Evolutionary conservation across 2,888 invertebrate genomes (phyloP).

Genomic region (Lasioglossum calceatum): DNA sequence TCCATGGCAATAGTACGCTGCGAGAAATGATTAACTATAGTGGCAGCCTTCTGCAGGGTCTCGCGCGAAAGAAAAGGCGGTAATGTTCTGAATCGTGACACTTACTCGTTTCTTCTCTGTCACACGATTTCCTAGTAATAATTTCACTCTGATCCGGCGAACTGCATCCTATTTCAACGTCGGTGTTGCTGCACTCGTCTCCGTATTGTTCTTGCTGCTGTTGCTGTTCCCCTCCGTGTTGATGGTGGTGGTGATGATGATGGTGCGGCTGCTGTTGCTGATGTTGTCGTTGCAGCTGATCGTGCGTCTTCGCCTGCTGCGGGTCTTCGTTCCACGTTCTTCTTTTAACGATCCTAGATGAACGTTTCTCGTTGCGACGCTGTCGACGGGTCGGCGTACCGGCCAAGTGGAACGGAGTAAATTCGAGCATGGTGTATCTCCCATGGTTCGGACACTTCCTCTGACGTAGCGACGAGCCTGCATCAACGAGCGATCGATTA

Average conservation of each 20-base stretch:
- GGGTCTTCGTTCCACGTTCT: constrained; percentile 68
- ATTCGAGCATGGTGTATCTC: constrained; percentile 87
- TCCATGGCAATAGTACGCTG: constrained; percentile 91
- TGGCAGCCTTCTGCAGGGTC: neutral
- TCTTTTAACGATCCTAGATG: constrained; percentile 64
- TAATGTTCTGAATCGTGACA: neutral
- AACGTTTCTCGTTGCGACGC: constrained; percentile 67
- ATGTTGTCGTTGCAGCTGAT: constrained; percentile 26
- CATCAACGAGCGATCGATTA: neutral
- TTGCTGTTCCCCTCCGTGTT: constrained; percentile 23
- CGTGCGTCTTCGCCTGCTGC: constrained; percentile 12
- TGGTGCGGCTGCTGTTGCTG: constrained; percentile 29
- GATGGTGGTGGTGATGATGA: constrained; percentile 52
- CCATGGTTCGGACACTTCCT: constrained; percentile 90
- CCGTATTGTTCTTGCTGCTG: constrained; percentile 50
- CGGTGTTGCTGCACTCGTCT: constrained; percentile 78
- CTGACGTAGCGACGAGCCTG: constrained; percentile 87
- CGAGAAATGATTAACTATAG: neutral
- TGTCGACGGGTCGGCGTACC: constrained; percentile 69
- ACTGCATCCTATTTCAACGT: constrained; percentile 81
- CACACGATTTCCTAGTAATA: constrained; percentile 80
- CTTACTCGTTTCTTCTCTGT: constrained; percentile 77
- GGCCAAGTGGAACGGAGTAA: constrained; percentile 77
- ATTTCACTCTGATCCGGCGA: constrained; percentile 81
- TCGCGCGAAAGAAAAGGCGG: neutral